Evolutionary conservation across 2,888 invertebrate genomes (phyloP), one percentile per base, ranked within the genome.

Genomic region (Trachelus iudaicus): DNA sequence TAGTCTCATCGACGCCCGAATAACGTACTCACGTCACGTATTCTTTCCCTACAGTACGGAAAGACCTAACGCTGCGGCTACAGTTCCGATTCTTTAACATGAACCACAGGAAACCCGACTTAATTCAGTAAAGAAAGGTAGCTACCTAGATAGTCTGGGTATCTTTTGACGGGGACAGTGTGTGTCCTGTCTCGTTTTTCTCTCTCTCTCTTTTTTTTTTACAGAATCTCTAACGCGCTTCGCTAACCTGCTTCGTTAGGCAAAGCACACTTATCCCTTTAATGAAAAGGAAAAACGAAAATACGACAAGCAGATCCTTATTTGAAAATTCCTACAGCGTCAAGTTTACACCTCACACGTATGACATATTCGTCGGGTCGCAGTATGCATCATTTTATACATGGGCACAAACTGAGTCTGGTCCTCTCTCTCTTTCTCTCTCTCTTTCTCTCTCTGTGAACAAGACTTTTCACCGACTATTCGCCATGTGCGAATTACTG

Each of bases 61-160:
- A 97, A 97, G 97, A 97, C 94, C 95, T 97, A 95, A 96, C 96
- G 94, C 96, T 97, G 95, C 96, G 97, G 94, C 96, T 97, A 94
- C 96, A 96, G 95, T 97, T 96, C 96, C 95, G 97, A 95, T 97
- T 97, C 96, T 97, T 97, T 96, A 97, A 96, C 95, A 95, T 95
- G 94, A 94, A 96, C 93, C 96, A 96, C 94, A 96, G 96, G 95
- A 95, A 95, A 94, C 94, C 95, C 92, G 95, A 96, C 93, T 95
- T 96, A 94, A 96, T 96, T 94, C 96, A 96, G 94, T 96, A 95
- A 94, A 93, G 93, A 91, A 93, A 92, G 93, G 92, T 92, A 92
- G 88, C 86, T 87, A 86, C 84, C 75, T 56, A 56, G 56, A 23
- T 56, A 56, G 56, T 56, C 56, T 56, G 56, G 56, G 56, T 56